Base-by-base conservation (phyloP, 2,888 invertebrate genomes). In the Drosophila barbarae region DNA sequence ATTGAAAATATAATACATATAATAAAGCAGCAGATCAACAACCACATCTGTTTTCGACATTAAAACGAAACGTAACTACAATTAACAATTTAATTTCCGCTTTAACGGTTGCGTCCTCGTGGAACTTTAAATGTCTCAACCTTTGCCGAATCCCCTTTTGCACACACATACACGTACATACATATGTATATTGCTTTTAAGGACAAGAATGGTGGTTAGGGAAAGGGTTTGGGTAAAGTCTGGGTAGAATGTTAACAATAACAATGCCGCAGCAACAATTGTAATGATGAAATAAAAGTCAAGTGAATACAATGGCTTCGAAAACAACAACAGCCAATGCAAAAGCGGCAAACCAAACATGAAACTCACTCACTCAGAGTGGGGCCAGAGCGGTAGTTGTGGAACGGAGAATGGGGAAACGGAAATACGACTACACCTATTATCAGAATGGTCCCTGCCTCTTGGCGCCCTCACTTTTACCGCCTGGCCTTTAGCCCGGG, bases 231-330 rank as follows among this genome's bases (percentile, higher is more conserved):
- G 55, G 55, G 21, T 23, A 38, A 52, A 38, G 67, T 64, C 78
- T 74, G 49, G 65, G 72, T 69, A 61, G 68, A 81, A 79, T 77
- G 76, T 82, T 75, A 77, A 84, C 84, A 84, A 72, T 81, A 77
- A 74, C 77, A 79, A 75, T 71, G 76, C 69, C 79, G 73, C 56
- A 67, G 61, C 69, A 67, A 71, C 61, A 68, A 72, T 84, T 72
- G 84, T 77, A 84, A 79, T 84, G 73, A 84, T 84, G 76, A 81
- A 80, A 80, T 84, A 76, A 81, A 84, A 81, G 84, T 72, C 84
- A 82, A 84, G 73, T 84, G 76, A 76, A 72, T 78, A 84, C 85
- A 82, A 82, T 76, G 67, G 71, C 78, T 73, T 42, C 42, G 42
- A 56, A 50, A 41, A 46, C 51, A 50, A 64, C 63, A 69, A 34